Evolutionary conservation across 2,888 invertebrate species (phyloP), one percentile per base, ranked within the genome.

Genomic region (Pristionchus fissidentatus): DNA sequence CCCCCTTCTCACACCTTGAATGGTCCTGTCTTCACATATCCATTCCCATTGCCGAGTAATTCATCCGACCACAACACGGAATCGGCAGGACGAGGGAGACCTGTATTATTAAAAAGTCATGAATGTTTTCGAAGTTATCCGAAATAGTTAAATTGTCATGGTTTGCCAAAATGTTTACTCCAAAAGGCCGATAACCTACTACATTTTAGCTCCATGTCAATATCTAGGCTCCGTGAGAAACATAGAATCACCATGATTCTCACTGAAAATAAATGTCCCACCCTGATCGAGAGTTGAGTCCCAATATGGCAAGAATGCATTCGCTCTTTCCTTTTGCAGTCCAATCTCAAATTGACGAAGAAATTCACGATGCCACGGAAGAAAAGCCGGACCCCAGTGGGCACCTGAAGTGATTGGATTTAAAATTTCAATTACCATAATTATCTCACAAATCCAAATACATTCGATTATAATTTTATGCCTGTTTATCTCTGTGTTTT

Each of bases 301-400:
- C 92, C 92, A 92, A 83, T 89, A 92, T 0, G 92, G 91, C 38
- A 92, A 83, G 8, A 89, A 87, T 7, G 91, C 91, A 29, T 83
- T 84, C 1, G 90, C 89, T 8, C 88, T 88, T 83, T 91, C 90
- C 10, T 87, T 88, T 77, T 89, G 90, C 1, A 92, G 87, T n/a
- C 91, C 90, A 0, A 88, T 86, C 84, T 92, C 92, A 70, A 91
- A 91, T 82, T 91, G 92, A 13, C 92, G 85, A 55, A 92, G 84
- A 75, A 92, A 92, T 79, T 92, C 92, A 3, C 92, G 86, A 84
- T 92, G 92, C 91, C 91, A 92, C 3, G 91, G 91, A 29, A 91
- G 88, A 84, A 91, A 91, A 29, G 91, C 91, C 3, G 90, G 89
- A 29, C 91, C 89, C 88, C 88, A 89, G 70, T 90, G 89, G 22